phyloP scores from a whole-genome alignment of 2,113 vertebrate genomes.

The Bungarus multicinctus region DNA sequence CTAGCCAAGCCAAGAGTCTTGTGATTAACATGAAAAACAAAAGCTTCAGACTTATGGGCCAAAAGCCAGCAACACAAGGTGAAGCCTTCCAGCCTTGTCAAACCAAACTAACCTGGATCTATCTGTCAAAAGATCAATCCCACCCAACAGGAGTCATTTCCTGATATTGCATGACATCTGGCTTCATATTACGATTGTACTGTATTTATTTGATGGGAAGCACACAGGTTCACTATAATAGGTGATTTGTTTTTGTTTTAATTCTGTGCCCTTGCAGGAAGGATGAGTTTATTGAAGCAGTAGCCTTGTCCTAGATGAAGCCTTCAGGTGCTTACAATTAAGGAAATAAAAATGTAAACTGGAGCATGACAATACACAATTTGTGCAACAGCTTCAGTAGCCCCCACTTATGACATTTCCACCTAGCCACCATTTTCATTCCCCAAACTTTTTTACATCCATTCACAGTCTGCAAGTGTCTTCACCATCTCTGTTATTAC shows the following conservation, averaged over 20 bases:
- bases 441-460: not conserved
- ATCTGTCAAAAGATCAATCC: not conserved
- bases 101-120: not conserved
- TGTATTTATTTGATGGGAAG: not conserved
- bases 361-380: not conserved
- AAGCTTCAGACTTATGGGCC: not conserved
- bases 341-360: not conserved
- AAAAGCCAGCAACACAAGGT: not conserved
- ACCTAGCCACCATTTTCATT: not conserved
- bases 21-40: not conserved
- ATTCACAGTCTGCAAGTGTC: not conserved
- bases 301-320: not conserved
- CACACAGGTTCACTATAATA: not conserved
- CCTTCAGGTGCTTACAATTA: not conserved
- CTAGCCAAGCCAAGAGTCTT: not conserved
- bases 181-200: not conserved
- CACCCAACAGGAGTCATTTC: not conserved
- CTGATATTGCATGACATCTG: not conserved
- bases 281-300: not conserved
- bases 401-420: not conserved
- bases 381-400: not conserved
- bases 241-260: not conserved
- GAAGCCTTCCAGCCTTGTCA: not conserved
- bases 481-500: not conserved
- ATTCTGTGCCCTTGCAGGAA: not conserved